A percentile compares a stretch with the other conserved stretches of the same genome.
Evolutionary conservation across 2,888 invertebrate species (phyloP).

Genomic region (Drosophila cracens): DNA sequence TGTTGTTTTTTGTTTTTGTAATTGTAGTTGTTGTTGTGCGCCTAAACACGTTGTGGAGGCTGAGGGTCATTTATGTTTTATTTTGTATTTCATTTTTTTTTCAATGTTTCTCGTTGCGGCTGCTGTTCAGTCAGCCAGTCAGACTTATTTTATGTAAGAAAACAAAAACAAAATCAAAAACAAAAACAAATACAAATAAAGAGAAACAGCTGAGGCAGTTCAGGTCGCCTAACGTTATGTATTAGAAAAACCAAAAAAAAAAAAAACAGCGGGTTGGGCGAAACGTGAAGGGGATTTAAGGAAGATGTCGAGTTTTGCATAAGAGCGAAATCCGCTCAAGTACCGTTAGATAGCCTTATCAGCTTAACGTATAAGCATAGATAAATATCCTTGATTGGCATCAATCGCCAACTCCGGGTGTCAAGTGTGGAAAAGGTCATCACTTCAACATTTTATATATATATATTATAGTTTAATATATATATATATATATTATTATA

Average conservation of each 20-base stretch:
- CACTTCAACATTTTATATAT: neutral
- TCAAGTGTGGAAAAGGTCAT: neutral
- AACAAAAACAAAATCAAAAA: neutral
- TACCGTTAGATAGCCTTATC: neutral
- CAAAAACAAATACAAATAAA: neutral
- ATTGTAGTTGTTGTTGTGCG: conserved; percentile 21
- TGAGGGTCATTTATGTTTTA: conserved; percentile 55
- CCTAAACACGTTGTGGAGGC: conserved; percentile 45
- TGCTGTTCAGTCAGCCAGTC: conserved; percentile 6
- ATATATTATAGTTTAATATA: neutral
- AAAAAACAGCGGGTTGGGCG: neutral
- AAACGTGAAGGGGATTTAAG: neutral
- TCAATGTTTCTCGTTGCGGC: conserved; percentile 17
- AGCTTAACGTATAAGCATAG: neutral
- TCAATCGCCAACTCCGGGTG: neutral
- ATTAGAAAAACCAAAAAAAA: neutral
- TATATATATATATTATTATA: neutral
- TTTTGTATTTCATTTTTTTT: conserved; percentile 1
- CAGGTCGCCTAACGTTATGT: neutral
- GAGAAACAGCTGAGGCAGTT: conserved; percentile 7
- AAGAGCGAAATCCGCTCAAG: neutral
- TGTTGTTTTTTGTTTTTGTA: conserved; percentile 20
- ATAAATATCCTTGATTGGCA: neutral
- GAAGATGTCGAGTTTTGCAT: neutral
- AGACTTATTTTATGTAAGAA: conserved; percentile 11